A percentile compares a stretch with the other conserved stretches of the same genome.
Evolutionary conservation across 2,888 invertebrate genomes (phyloP).

Genomic region (Drepanosiphum platanoidis): DNA sequence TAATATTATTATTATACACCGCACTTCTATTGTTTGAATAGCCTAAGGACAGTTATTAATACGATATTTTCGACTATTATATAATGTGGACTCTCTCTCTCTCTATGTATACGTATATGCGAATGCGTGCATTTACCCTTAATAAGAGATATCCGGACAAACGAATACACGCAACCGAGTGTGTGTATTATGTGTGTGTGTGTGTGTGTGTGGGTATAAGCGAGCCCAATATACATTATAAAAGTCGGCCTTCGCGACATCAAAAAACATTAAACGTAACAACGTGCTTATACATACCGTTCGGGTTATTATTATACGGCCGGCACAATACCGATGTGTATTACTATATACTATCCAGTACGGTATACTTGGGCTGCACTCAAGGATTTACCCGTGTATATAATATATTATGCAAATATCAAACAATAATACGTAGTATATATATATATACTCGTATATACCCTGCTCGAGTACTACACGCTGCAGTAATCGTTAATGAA

Average conservation of each 20-base stretch:
- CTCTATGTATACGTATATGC: background rate
- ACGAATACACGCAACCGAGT: too few species aligned
- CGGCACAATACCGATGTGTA: background rate
- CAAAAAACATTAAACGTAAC: conserved; percentile 22
- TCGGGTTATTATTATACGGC: conserved; percentile 9
- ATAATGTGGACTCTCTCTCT: background rate
- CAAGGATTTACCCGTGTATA: background rate
- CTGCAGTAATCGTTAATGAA: background rate
- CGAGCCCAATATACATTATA: background rate
- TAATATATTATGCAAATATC: conserved; percentile 31
- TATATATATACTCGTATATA: background rate
- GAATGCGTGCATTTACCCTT: background rate
- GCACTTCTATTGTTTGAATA: conserved; percentile 32
- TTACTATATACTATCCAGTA: background rate
- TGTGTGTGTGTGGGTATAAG: background rate
- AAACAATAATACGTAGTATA: background rate
- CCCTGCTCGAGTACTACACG: background rate
- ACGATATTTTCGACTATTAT: conserved; percentile 25
- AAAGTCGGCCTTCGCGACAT: conserved; percentile 2
- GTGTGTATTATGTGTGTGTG: background rate
- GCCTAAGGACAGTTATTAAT: conserved; percentile 39
- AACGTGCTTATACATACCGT: conserved; percentile 28
- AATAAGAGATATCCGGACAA: background rate
- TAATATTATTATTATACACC: conserved; percentile 29
- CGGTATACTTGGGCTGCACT: background rate